phyloP scores from a whole-genome alignment of 1,140 invertebrate genomes.

The Macrostomum lignano region DNA sequence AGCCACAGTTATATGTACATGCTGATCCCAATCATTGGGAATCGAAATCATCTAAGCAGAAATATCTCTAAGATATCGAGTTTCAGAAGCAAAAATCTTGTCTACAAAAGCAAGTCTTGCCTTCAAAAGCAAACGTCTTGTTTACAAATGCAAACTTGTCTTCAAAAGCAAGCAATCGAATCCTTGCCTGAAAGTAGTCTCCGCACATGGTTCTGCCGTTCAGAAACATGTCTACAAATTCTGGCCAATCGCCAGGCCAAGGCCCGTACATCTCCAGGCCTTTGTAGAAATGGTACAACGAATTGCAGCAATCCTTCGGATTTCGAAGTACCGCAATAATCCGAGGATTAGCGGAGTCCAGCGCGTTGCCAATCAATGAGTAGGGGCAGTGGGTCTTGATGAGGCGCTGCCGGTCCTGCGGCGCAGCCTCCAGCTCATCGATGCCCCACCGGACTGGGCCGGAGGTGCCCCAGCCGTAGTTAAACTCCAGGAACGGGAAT shows the following conservation, averaged over 20 bases:
- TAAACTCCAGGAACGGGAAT: constrained; percentile 34
- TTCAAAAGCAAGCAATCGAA: too few relatives aligned
- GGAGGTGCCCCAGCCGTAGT: constrained; percentile 11
- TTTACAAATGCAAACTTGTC: too few relatives aligned
- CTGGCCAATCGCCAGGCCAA: constrained; percentile 14
- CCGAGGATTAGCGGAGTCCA: neutral
- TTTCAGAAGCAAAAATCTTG: too few relatives aligned
- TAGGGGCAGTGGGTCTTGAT: constrained; percentile 1
- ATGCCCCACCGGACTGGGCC: too few relatives aligned
- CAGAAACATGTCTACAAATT: constrained; percentile 19
- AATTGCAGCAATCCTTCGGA: constrained; percentile 54
- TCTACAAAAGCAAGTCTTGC: too few relatives aligned
- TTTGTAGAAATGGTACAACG: constrained; percentile 48
- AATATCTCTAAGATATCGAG: too few relatives aligned
- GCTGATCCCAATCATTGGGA: too few relatives aligned
- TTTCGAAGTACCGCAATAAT: constrained; percentile 31
- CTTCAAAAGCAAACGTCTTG: too few relatives aligned
- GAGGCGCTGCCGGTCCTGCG: neutral
- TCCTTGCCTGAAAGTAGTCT: too few relatives aligned
- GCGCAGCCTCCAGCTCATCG: neutral
- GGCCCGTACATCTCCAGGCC: constrained; percentile 34
- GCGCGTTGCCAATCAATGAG: constrained; percentile 9
- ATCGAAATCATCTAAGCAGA: too few relatives aligned
- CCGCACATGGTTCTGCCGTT: neutral
- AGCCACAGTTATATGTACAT: too few relatives aligned